Conservation (phyloP, 2,797 vertebrate species). For the Luscinia megarhynchos region DNA sequence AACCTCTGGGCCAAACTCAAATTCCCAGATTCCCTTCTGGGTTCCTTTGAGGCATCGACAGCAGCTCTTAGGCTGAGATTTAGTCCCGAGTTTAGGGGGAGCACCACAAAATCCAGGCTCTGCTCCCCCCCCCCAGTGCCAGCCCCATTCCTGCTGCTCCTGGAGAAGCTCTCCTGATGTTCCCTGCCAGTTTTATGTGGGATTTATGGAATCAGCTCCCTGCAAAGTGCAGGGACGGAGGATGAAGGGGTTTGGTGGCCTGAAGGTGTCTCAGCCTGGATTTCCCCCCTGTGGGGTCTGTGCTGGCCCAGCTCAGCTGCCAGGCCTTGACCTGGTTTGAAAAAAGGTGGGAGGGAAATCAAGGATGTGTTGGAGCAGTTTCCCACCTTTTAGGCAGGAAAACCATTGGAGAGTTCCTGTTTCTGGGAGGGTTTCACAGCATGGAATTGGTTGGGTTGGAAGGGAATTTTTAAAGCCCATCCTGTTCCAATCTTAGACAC, state of each 20-base stretch:
- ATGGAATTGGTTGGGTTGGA: not conserved
- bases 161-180: not conserved
- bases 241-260: not conserved
- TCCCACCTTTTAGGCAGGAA: not conserved
- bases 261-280: not conserved
- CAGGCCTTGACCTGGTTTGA: not conserved
- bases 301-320: not conserved
- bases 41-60: rapidly evolving
- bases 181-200: not conserved
- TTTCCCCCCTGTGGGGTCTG: not conserved
- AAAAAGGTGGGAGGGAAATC: not conserved
- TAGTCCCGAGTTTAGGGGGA: rapidly evolving
- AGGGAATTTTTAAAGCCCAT: not conserved
- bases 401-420: not conserved
- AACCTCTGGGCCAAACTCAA: rapidly evolving
- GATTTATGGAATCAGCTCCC: not conserved
- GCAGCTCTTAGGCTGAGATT: not conserved
- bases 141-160: not conserved
- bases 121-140: not conserved
- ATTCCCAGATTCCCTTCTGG: rapidly evolving
- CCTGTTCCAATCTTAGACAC: not conserved
- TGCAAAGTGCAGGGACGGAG: not conserved
- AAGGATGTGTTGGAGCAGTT: not conserved
- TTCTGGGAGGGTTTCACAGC: not conserved
- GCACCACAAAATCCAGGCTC: not conserved